phyloP scores from a whole-genome alignment of 2,888 invertebrate genomes.

The Monoplex corrugatus region DNA sequence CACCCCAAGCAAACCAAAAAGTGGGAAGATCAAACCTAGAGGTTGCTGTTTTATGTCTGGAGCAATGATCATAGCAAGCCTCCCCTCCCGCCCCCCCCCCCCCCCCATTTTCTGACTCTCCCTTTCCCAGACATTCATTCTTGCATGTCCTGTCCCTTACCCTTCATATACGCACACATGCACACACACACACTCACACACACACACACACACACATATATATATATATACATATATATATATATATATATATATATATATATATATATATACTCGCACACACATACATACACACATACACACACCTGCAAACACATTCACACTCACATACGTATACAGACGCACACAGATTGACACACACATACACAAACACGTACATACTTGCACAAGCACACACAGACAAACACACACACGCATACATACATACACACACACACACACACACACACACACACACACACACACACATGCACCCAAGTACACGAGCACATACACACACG shows the following conservation, averaged over 20 bases:
- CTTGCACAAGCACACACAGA: no score
- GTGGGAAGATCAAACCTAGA: no score
- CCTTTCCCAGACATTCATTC: no score
- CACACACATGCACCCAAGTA: not conserved
- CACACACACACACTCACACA: not conserved
- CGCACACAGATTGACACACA: not conserved
- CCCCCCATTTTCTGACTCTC: no score
- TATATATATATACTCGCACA: not conserved
- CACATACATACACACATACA: slow-evolving; percentile 11
- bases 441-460: not conserved
- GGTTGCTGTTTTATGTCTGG: no score
- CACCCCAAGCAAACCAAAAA: no score
- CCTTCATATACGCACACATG: not conserved
- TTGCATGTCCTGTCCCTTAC: no score
- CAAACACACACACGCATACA: not conserved
- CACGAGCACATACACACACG: not conserved
- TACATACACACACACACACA: slow-evolving; percentile 22
- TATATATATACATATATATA: not conserved
- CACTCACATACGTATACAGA: not conserved
- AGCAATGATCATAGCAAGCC: no score
- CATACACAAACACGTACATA: not conserved
- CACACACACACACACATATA: slow-evolving; percentile 18
- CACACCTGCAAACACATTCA: not conserved
- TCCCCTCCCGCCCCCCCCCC: no score
- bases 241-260: not conserved